Evolutionary conservation across 2,113 vertebrate species (phyloP).

Genomic region (Hippocampus zosterae): DNA sequence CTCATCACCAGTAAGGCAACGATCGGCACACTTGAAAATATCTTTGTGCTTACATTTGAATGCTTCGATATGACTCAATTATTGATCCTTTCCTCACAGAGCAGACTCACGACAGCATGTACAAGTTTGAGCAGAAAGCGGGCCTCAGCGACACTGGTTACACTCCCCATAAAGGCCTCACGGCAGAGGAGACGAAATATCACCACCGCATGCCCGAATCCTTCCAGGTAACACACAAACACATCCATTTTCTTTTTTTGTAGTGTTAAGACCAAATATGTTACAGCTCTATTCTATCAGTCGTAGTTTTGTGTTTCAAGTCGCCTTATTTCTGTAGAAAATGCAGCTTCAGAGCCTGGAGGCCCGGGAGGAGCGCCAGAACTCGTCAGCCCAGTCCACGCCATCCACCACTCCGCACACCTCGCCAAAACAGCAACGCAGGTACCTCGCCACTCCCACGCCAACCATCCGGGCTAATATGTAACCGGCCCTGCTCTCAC

Average conservation of each 20-base stretch:
- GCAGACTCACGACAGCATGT: conserved; percentile 92
- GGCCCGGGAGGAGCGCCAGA: conserved; percentile 78
- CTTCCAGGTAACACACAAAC: conserved; percentile 76
- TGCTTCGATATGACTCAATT: neutral
- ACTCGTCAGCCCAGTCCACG: conserved; percentile 82
- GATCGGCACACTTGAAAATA: neutral
- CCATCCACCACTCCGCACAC: conserved; percentile 82
- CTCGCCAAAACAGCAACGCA: conserved; percentile 83
- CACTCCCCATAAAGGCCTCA: conserved; percentile 94
- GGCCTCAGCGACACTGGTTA: conserved; percentile 88
- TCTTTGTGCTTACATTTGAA: neutral
- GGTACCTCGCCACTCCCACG: conserved; percentile 60
- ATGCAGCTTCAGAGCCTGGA: conserved; percentile 86
- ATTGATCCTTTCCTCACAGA: conserved; percentile 62
- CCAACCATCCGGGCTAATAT: neutral
- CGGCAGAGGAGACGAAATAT: conserved; percentile 87
- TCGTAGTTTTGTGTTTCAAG: neutral
- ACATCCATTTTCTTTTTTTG: neutral
- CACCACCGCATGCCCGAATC: conserved; percentile 86
- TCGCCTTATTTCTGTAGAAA: conserved; percentile 69
- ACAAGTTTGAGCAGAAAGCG: conserved; percentile 88
- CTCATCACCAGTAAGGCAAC: conserved; percentile 89
- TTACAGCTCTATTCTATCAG: neutral
- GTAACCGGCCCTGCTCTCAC: neutral
- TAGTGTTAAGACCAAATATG: neutral